These are phyloP conservation scores for Drosophila triauraria DNA, from an alignment of 1,140 invertebrate genomes.

Conservation along the genomic window DNA sequence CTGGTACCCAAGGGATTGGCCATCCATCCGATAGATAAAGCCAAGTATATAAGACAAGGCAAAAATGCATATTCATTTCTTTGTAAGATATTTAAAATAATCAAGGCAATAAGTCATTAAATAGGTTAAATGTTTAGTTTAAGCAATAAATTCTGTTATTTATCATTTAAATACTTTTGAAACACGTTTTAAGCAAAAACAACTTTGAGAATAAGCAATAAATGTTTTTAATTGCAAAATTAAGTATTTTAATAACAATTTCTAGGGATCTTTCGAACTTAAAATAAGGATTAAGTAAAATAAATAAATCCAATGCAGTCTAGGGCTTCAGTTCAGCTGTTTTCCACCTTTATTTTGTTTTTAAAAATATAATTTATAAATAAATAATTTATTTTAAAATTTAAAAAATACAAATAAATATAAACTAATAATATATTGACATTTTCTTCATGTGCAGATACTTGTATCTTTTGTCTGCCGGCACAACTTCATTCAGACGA, in stretches of 20 bases:
- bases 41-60: neutral
- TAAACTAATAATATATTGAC: neutral
- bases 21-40: slow-evolving; percentile 21
- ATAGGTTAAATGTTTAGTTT: neutral
- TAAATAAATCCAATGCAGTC: no score
- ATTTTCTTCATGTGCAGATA: slow-evolving; percentile 10
- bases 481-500: slow-evolving; percentile 27
- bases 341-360: no score
- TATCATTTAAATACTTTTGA: neutral
- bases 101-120: no score
- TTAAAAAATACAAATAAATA: neutral
- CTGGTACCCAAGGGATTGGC: slow-evolving; percentile 29
- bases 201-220: no score
- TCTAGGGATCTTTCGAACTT: neutral
- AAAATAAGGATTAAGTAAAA: neutral
- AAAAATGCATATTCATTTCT: neutral
- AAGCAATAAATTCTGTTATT: neutral
- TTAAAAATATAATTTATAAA: no score
- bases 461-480: slow-evolving; percentile 47
- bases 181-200: neutral
- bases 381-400: slow-evolving; percentile 1
- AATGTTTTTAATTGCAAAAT: no score
- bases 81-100: neutral
- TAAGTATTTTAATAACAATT: no score
- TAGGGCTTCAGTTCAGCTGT: no score